Evolutionary conservation across 2,113 vertebrate species (phyloP), one percentile per base, ranked within the genome.

Genomic region (Catharus fuscescens): DNA sequence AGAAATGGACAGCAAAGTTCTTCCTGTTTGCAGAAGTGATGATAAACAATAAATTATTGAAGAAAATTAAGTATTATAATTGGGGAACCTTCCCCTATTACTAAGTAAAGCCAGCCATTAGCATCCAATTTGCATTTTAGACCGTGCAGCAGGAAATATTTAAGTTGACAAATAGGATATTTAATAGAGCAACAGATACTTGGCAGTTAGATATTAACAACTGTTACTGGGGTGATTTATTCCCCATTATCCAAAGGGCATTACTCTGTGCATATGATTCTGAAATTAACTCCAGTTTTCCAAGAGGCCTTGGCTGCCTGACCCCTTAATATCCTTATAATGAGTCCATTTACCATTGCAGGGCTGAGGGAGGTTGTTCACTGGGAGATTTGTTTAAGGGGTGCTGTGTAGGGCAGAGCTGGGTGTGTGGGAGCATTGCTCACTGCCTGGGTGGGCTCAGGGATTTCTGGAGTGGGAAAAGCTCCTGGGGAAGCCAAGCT

Each of bases 281-380:
- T 96, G 97, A 99, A 99, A 99, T 99, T 99, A 99, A 99, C 99
- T 98, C 98, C 97, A 97, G 98, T 99, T 99, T 99, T 99, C 98
- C 98, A 97, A 98, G 98, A 98, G 99, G 98, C 98, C 98, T 97
- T 83, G 97, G 96, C 98, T 98, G 98, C 97, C 97, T 99, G 99
- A 99, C 99, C 99, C 97, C 98, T 99, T 99, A 99, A 99, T 99
- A 99, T 99, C 97, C 98, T 99, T 99, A 98, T 99, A 99, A 99
- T 99, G 99, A 99, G 62, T 98, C 98, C 98, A 99, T 99, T 99
- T 99, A 99, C 98, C 98, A 99, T 98, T 98, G 98, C 98, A 95
- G 92, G 98, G 98, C 98, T 98, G 95, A 96, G 95, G 98, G 98
- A 97, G 98, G 98, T 98, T 97, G 97, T 95, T 97, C 98, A 86